Base-by-base conservation (phyloP, 2,888 invertebrate genomes). In the Drosophila anceps region DNA sequence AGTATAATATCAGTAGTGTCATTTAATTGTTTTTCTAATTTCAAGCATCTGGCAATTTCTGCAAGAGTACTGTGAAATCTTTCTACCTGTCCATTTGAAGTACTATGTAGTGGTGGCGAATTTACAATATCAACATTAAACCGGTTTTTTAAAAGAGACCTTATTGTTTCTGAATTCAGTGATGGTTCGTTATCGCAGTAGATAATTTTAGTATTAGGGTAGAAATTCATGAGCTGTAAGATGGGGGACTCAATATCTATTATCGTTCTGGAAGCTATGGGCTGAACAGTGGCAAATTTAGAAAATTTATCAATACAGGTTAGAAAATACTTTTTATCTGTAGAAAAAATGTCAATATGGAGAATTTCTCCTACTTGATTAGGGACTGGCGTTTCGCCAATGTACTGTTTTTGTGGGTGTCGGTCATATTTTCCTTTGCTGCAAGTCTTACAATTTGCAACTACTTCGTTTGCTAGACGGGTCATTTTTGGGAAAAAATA, bases 41-140 rank as follows among this genome's bases (percentile, higher is more conserved):
- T 79, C 10, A 77, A 35, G 46, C 72, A 77, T 50, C 72, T 48
- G 39, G 76, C 78, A 37, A 79, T 82, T 65, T 79, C 72, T 12
- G 66, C 9, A 10, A 82, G 62, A 24, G 76, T 79, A 50, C 74
- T 73, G 31, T 48, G 29, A 4, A 48, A 48, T 48, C 48, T 48
- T 9, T 48, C 29, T 48, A 29, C n/a, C 1, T 76, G 73, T 3
- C 20, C 13, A 8, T 78, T 76, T 39, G 78, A 44, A 2, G 24
- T 44, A 78, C 75, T 73, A 50, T 76, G 74, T 10, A 70, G 69
- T 1, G 74, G 73, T 24, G 79, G 74, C 1, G 74, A 64, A 27
- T 76, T 79, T 44, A 44, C 44, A 24, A 44, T 44, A 0, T 24
- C 44, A 7, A 10, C 29, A 20, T 48, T 12, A 20, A 58, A 63